Evolutionary conservation across 1,140 invertebrate species (phyloP).

Genomic region (Ylistrum balloti): DNA sequence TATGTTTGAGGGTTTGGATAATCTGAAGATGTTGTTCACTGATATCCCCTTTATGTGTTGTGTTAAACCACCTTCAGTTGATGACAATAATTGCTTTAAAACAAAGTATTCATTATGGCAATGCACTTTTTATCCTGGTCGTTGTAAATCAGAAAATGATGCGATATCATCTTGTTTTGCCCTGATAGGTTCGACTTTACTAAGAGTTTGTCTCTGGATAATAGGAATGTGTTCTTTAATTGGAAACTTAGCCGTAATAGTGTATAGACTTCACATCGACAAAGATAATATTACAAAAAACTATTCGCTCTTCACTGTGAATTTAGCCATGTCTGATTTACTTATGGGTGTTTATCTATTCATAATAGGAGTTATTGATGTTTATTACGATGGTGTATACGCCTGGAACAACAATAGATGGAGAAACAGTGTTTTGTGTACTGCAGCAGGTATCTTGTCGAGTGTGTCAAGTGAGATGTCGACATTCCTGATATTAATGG

Average conservation of each 20-base stretch:
- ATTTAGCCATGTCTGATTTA: conserved; percentile 74
- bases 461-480: too few relatives aligned
- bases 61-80: conserved; percentile 45
- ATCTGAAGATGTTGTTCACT: conserved; percentile 45
- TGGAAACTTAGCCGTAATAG: conserved; percentile 67
- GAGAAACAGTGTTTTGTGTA: conserved; percentile 70
- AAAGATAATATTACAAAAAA: not conserved
- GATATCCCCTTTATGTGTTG: conserved; percentile 67
- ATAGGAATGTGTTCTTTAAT: conserved; percentile 57
- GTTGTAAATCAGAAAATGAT: conserved; percentile 42
- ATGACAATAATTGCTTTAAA: conserved; percentile 57
- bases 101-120: not conserved
- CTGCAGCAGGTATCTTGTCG: too few relatives aligned
- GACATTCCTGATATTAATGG: conserved; percentile 71
- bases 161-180: conserved; percentile 66
- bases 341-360: conserved; percentile 77
- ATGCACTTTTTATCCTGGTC: not conserved
- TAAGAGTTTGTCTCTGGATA: conserved; percentile 64
- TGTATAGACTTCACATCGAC: conserved; percentile 56
- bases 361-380: conserved; percentile 72
- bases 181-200: conserved; percentile 54
- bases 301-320: conserved; percentile 61
- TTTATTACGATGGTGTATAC: conserved; percentile 69
- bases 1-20: conserved; percentile 45
- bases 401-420: conserved; percentile 67